Percentiles rank a stretch among this genome's conserved stretches.
Conservation (phyloP, 2,888 invertebrate species). For the Drosophila vallismaia region DNA sequence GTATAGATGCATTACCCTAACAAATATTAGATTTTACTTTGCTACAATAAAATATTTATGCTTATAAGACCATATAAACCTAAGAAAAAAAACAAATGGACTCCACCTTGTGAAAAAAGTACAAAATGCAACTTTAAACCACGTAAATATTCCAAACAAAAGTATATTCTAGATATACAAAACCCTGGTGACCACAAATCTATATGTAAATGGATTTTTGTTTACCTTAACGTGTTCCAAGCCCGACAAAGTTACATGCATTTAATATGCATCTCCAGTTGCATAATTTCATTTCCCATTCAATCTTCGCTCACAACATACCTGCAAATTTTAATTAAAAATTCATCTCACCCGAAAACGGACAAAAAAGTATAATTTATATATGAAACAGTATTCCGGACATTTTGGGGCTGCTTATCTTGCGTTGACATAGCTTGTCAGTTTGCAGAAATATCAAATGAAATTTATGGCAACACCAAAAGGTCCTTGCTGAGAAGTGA, state of each 20-base stretch:
- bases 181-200: not conserved
- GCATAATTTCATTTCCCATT: slow-evolving; percentile 10
- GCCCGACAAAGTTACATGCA: slow-evolving; percentile 10
- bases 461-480: slow-evolving; percentile 61
- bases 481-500: slow-evolving; percentile 6
- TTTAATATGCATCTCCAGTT: slow-evolving; percentile 19
- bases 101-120: not conserved
- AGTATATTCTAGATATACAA: not conserved
- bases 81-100: not conserved
- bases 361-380: slow-evolving; percentile 61
- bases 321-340: slow-evolving; percentile 32
- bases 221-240: not conserved
- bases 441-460: slow-evolving; percentile 73
- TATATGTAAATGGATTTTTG: not conserved
- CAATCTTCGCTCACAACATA: slow-evolving; percentile 15
- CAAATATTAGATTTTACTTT: too few relatives aligned
- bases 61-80: not conserved
- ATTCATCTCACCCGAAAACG: slow-evolving; percentile 19
- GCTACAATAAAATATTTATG: too few relatives aligned
- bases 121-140: not conserved
- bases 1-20: too few relatives aligned
- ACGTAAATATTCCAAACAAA: not conserved
- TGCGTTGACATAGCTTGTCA: slow-evolving; percentile 76
- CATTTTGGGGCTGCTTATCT: slow-evolving; percentile 63
- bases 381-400: slow-evolving; percentile 42